Base-by-base conservation (phyloP, 2,113 vertebrate species). In the Etheostoma cragini region DNA sequence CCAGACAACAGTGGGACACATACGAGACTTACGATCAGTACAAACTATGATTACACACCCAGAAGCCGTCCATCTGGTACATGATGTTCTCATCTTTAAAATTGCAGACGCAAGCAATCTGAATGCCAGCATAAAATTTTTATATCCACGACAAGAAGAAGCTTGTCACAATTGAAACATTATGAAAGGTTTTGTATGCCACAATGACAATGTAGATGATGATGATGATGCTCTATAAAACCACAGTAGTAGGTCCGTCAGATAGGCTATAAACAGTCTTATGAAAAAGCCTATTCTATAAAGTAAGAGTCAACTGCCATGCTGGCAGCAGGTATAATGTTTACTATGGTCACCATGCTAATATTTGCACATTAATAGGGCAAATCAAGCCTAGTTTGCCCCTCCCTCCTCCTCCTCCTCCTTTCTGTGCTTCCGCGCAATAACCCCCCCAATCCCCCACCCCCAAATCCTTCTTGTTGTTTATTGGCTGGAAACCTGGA, bases 91-190 rank as follows among this genome's bases (percentile, higher is more conserved):
- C 45, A 54, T 49, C 35, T 46, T 70, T 70, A 19, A 58, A 52
- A 76, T 11, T 80, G 73, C 80, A 80, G 56, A 63, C 30, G 52
- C 81, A 78, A 88, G 70, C 66, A 87, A 58, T 70, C 17, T 67
- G 30, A 54, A 64, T 46, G 24, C 24, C 64, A 45, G 49, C 65
- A 74, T 76, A 38, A 67, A 84, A 58, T 17, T 11, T 84, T 76
- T 53, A 78, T 84, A 69, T 77, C 10, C 5, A 16, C 38, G 61
- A 78, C 84, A 84, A 69, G 80, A 72, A 77, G 72, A 69, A 88
- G 58, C 77, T 63, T 80, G 82, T 76, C 62, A 56, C 45, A 24
- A 61, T 46, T 42, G 26, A 64, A 38, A 38, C 8, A 64, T 26
- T 21, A 75, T 53, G 24, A 46, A 22, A 45, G 12, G 11, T 49